Evolutionary conservation across 2,888 invertebrate species (phyloP), one percentile per base, ranked within the genome.

Genomic region (Latrodectus elegans): DNA sequence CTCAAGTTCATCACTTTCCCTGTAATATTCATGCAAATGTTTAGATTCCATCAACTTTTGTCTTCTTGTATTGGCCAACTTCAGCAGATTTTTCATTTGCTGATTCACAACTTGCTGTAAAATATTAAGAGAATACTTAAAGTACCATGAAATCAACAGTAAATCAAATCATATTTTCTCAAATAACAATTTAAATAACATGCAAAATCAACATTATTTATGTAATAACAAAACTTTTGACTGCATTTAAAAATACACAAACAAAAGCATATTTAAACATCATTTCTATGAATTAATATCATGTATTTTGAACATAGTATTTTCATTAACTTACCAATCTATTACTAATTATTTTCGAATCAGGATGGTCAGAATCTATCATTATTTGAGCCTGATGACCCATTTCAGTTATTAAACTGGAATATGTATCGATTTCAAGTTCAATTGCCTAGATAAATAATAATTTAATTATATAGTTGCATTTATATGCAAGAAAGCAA

Each of bases 351-450:
- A 95, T 94, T 91, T 95, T 96, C 77, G 96, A 95, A 91, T 97
- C 97, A 0, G 96, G 96, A 93, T 97, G 97, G 12, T 95, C 95
- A 8, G 95, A 94, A 89, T 95, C 92, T 1, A 97, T 95, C 95
- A 98, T 95, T 1, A 95, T 94, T 60, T 95, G 94, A 3, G 97
- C 97, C 86, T 95, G 95, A 91, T 96, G 95, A 2, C 97, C 96
- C 95, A 99, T 98, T 94, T 98, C 97, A 4, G 95, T 95, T 52
- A 99, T 96, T 78, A 97, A 96, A 11, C 96, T 96, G 88, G 95
- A 95, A 93, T 98, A 98, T 0, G 97, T 97, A 92, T 97, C 97
- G 90, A 98, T 93, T 91, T 97, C 97, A 11, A 97, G 93, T 91
- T 97, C 97, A 68, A 98, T 94, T 2, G 96, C 97, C 95, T 96